Evolutionary conservation across 2,888 invertebrate species (phyloP), one percentile per base, ranked within the genome.

Genomic region (Pristionchus exspectatus): DNA sequence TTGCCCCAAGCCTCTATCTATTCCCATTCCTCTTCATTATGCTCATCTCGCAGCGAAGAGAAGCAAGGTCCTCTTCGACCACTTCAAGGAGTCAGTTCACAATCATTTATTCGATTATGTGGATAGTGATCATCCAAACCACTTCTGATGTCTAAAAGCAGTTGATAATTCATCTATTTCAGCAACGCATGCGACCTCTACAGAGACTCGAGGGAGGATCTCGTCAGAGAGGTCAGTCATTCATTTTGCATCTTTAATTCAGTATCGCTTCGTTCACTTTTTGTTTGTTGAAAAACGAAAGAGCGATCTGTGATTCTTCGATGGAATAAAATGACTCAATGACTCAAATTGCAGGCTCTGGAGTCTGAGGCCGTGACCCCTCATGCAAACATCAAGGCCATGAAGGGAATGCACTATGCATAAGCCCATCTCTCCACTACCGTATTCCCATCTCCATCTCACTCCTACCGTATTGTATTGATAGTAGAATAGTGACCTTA

Each of bases 1-100:
- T 9, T 98, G 98, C 95, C 97, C 97, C 91, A 93, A 95, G 56
- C 92, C 94, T 96, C 98, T 93, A 30, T 94, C 94, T 66, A 94
- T 95, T 96, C 97, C 69, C 16, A 94, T 95, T 1, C 95, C 95
- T 5, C 93, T 94, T 24, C 94, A 95, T 56, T 93, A 93, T 63
- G 93, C 93, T 10, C 92, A 93, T 91, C 59, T 93, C 89, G 90
- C 87, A 0, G 89, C 89, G 21, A 88, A 88, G 77, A 88, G 77
- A 56, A 27, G 66, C 38, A 87, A 87, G 87, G 66, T 50, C 16
- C 63, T 59, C 50, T 87, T 44, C 87, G 87, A 87, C 16, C 50
- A 44, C 50, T 87, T 30, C 87, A 87, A 87, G 50, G 69, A 69
- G 87, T 87, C n/a, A 56, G 84, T 56, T 12, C 5, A 38, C 27